These are phyloP conservation scores for Lobophora halterata DNA, from an alignment of 2,888 invertebrate genomes.

Conservation along the genomic window DNA sequence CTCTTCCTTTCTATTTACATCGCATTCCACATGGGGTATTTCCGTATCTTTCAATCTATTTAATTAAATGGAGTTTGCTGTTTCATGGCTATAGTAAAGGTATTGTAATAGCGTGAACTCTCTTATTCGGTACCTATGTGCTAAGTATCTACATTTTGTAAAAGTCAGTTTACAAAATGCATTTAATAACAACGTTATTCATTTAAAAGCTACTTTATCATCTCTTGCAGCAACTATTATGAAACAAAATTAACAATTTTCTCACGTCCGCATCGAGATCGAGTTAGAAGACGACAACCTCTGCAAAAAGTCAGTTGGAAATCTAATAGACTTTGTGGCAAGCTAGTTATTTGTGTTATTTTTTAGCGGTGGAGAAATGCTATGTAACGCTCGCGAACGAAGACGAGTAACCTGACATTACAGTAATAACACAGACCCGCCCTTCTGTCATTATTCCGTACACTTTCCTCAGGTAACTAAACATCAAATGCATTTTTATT, in stretches of 20 bases:
- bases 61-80: constrained; percentile 1
- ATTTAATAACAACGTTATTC: too few relatives aligned
- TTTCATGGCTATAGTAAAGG: not conserved
- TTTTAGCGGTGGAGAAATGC: constrained; percentile 70
- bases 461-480: constrained; percentile 67
- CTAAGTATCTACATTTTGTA: too few relatives aligned
- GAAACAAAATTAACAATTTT: constrained; percentile 71
- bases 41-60: constrained; percentile 19
- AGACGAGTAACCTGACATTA: constrained; percentile 73
- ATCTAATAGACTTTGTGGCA: constrained; percentile 78
- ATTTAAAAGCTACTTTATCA: constrained; percentile 51
- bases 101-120: too few relatives aligned
- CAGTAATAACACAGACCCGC: constrained; percentile 72
- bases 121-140: too few relatives aligned
- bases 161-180: too few relatives aligned
- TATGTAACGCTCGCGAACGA: constrained; percentile 71
- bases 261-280: constrained; percentile 74
- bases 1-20: constrained; percentile 78
- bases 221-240: constrained; percentile 55
- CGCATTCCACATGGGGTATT: constrained; percentile 44
- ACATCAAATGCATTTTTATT: constrained; percentile 56
- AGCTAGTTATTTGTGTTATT: constrained; percentile 73
- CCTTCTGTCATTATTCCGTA: constrained; percentile 74
- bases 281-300: constrained; percentile 72
- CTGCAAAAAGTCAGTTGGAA: constrained; percentile 75